Base-by-base conservation (phyloP, 2,797 vertebrate genomes). In the Echeneis naucrates region DNA sequence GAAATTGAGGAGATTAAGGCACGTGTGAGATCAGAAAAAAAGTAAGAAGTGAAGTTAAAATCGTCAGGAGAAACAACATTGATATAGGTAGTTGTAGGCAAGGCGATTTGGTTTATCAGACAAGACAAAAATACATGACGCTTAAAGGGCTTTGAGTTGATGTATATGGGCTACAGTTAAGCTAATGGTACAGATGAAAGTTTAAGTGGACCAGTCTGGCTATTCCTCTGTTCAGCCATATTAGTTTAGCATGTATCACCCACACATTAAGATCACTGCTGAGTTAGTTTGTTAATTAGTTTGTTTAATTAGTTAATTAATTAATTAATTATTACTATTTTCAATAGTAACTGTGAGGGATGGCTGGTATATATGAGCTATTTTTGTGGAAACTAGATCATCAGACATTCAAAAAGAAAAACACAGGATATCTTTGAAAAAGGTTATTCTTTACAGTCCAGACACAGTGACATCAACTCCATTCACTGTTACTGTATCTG, bases 1-100 rank as follows among this genome's bases (percentile, higher is more conserved):
- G 77, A 65, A 92, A 94, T 86, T n/a, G 88, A 87, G 84, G 91
- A 94, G 87, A 94, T 83, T 93, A 90, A 87, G 78, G 38, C 8
- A 30, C 77, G 89, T 74, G 68, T 66, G 75, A 85, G 87, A 84
- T 72, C 74, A 87, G 27, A 72, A 63, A 78, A 64, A 48, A 50
- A 19, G 14, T 9, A 53, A 62, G 63, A 88, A 82, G 73, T 88
- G 70, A 91, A 84, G 75, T 89, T 66, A 89, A 87, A 84, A n/a
- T n/a, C 84, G 74, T 92, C 89, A 81, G 47, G 63, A 75, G 48
- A 38, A 87, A 83, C 57, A 75, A 81, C 35, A 40, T 19, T 64
- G 68, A 73, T 71, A 85, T 77, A 53, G 35, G 37, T 11, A 58
- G 54, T 48, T 65, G 75, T 44, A 50, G 53, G 65, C 61, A 13